Evolutionary conservation across 2,888 invertebrate species (phyloP).

Genomic region (Cheiracanthium punctorium): DNA sequence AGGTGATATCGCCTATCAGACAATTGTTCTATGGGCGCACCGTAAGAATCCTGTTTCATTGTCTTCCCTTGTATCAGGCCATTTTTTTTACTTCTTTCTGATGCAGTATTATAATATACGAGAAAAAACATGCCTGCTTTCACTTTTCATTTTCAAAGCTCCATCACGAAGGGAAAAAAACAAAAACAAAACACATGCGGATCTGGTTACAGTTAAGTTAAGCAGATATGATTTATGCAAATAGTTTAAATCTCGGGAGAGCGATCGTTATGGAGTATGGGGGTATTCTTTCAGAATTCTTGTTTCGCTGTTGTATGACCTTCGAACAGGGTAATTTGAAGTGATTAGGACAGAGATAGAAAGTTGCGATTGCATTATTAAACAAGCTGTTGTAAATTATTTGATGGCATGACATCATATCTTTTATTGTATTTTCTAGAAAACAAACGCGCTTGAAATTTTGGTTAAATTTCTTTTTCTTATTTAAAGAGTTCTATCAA

Average conservation of each 20-base stretch:
- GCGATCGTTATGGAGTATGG: too few species aligned
- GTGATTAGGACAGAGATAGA: not conserved
- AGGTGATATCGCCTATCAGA: constrained; percentile 34
- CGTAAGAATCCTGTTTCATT: constrained; percentile 38
- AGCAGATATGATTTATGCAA: constrained; percentile 30
- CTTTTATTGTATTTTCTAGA: too few species aligned
- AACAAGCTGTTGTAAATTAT: constrained; percentile 16
- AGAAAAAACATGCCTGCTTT: constrained; percentile 29
- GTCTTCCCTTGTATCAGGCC: constrained; percentile 29
- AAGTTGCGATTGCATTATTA: not conserved
- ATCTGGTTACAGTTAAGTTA: constrained; percentile 24
- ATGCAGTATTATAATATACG: constrained; percentile 6
- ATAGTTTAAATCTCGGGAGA: constrained; percentile 1
- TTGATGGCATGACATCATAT: too few species aligned
- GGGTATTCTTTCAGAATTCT: not conserved
- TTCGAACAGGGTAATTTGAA: not conserved
- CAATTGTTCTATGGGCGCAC: constrained; percentile 33
- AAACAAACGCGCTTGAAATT: too few species aligned
- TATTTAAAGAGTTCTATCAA: too few species aligned
- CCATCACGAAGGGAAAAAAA: not conserved
- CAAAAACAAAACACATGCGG: not conserved
- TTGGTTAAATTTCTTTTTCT: too few species aligned
- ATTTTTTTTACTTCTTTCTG: too few species aligned
- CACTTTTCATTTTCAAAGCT: constrained; percentile 33
- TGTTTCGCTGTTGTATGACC: not conserved